Percentiles rank a stretch among this genome's conserved stretches.
These are phyloP conservation scores for Argopecten irradians DNA, from an alignment of 1,140 invertebrate genomes.

Conservation along the genomic window DNA sequence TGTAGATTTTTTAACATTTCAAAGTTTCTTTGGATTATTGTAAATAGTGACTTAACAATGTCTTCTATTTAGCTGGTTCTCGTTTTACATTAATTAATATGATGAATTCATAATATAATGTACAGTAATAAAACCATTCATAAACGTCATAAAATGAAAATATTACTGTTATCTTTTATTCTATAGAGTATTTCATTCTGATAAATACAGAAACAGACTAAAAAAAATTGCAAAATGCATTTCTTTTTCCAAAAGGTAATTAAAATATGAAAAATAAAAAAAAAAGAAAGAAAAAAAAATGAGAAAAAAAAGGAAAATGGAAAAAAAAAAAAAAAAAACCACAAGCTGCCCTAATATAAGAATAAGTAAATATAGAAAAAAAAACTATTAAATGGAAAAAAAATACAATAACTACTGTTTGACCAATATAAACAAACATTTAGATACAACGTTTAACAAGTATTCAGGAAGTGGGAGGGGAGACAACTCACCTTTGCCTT, in stretches of 20 bases:
- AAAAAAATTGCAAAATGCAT: background rate
- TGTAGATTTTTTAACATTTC: too few relatives aligned
- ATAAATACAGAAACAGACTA: background rate
- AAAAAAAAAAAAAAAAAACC: background rate
- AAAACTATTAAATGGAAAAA: background rate
- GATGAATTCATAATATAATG: too few relatives aligned
- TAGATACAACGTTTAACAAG: background rate
- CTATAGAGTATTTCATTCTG: background rate
- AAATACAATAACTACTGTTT: background rate
- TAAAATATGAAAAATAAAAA: constrained; percentile 22
- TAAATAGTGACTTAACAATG: too few relatives aligned
- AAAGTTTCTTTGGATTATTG: too few relatives aligned
- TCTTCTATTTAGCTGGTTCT: too few relatives aligned
- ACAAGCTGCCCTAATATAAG: background rate
- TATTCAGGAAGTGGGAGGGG: background rate
- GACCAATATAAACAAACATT: background rate
- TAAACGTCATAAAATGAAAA: too few relatives aligned
- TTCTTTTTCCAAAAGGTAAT: background rate
- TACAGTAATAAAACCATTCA: too few relatives aligned
- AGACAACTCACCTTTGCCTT: background rate
- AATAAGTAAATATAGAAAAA: constrained; percentile 26
- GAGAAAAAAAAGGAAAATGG: background rate
- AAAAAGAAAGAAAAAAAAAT: background rate
- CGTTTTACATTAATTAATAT: too few relatives aligned
- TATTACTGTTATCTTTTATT: too few relatives aligned